A percentile compares a stretch with the other conserved stretches of the same genome.
Evolutionary conservation across 2,888 invertebrate species (phyloP).

Genomic region (Spialia ferax): DNA sequence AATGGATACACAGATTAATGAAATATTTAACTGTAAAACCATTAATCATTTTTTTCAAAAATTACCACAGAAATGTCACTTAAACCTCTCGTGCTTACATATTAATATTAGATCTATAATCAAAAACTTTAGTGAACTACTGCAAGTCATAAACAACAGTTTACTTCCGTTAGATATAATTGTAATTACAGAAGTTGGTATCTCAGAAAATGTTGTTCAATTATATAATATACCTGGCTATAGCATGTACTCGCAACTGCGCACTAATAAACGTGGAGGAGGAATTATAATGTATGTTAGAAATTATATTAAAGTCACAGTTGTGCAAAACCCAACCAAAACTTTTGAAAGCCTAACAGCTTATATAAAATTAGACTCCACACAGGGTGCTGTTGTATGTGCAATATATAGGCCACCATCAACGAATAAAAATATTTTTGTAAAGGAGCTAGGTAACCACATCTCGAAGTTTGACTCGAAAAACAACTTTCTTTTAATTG

Average conservation of each 20-base stretch:
- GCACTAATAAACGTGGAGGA: not conserved
- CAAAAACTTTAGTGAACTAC: constrained; percentile 6
- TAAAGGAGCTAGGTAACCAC: not conserved
- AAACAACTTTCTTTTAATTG: not conserved
- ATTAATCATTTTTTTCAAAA: constrained; percentile 7
- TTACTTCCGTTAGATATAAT: constrained; percentile 21
- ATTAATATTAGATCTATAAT: constrained; percentile 21
- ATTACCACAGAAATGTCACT: not conserved
- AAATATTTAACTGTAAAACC: constrained; percentile 22
- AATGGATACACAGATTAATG: constrained; percentile 17
- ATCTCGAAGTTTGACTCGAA: not conserved
- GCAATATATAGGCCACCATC: constrained; percentile 12
- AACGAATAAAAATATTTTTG: not conserved
- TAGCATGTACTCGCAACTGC: constrained; percentile 13
- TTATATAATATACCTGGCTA: constrained; percentile 22
- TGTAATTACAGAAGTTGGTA: constrained; percentile 25
- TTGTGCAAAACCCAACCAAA: too few relatives aligned
- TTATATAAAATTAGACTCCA: not conserved
- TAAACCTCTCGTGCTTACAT: constrained; percentile 17
- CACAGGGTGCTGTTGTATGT: not conserved
- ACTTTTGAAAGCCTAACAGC: not conserved
- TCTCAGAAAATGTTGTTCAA: not conserved
- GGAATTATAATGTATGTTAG: constrained; percentile 5
- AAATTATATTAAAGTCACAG: not conserved
- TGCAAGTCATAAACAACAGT: constrained; percentile 12